Conservation (phyloP, 2,888 invertebrate genomes). For the Cosmopolites sordidus region DNA sequence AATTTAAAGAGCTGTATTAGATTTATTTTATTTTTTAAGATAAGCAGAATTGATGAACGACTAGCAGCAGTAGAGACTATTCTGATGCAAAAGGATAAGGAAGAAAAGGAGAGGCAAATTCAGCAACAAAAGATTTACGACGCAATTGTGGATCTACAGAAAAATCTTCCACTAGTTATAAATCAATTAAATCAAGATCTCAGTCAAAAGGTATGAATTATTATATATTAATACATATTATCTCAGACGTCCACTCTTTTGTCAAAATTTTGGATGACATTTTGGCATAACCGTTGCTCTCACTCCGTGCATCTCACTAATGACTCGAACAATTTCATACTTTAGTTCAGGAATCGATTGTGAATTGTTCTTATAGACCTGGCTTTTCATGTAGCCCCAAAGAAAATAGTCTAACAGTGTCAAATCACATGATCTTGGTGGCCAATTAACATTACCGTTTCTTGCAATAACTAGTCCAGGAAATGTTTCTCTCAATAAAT, state of each 20-base stretch:
- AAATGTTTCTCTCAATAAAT: too few species aligned
- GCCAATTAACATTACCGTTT: too few species aligned
- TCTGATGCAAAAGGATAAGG: slow-evolving; percentile 66
- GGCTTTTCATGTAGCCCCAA: too few species aligned
- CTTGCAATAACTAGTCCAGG: too few species aligned
- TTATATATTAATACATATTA: neutral
- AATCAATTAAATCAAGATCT: slow-evolving; percentile 48
- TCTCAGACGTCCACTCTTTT: too few species aligned
- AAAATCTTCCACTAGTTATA: slow-evolving; percentile 49
- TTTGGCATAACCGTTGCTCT: too few species aligned
- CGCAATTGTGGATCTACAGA: slow-evolving; percentile 53
- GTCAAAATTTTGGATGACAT: too few species aligned
- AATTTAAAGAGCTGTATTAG: neutral
- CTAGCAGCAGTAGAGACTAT: slow-evolving; percentile 73
- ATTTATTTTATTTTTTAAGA: slow-evolving; percentile 5
- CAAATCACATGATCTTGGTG: too few species aligned
- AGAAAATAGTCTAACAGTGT: too few species aligned
- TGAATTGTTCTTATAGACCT: slow-evolving; percentile 6
- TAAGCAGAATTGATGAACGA: slow-evolving; percentile 69
- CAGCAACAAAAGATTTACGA: slow-evolving; percentile 62
- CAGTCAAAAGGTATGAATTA: slow-evolving; percentile 36
- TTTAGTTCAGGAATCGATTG: too few species aligned
- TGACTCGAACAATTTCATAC: too few species aligned
- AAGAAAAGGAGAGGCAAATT: slow-evolving; percentile 59
- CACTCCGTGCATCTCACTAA: too few species aligned